phyloP scores from a whole-genome alignment of 2,113 vertebrate genomes.

The Vulpes vulpes region DNA sequence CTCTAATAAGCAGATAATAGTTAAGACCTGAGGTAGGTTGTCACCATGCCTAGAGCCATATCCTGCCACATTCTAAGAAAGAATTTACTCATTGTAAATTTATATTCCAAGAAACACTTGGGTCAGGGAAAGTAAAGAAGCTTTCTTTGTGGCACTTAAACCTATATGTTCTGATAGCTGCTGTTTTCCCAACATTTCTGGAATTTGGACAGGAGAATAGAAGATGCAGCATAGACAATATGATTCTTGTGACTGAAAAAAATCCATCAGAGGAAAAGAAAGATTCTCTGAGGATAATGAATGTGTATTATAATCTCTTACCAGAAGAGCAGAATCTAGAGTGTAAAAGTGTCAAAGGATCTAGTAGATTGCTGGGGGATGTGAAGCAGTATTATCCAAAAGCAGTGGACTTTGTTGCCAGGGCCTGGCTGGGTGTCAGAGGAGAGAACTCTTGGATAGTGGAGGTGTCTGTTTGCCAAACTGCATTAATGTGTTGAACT shows the following conservation, averaged over 20 bases:
- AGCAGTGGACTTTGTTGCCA: background rate
- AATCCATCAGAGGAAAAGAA: background rate
- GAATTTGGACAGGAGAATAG: background rate
- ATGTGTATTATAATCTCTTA: background rate
- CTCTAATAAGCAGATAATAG: conserved; percentile 2
- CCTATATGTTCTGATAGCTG: background rate
- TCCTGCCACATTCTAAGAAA: background rate
- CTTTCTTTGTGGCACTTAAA: background rate
- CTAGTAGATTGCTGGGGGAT: too few relatives aligned
- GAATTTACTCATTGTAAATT: background rate
- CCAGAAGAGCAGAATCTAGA: background rate
- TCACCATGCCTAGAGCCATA: background rate
- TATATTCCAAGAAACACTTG: background rate
- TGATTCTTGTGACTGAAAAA: background rate
- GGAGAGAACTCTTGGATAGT: background rate
- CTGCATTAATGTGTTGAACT: background rate
- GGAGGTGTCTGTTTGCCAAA: background rate
- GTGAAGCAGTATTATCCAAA: background rate
- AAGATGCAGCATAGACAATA: background rate
- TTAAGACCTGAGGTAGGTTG: background rate
- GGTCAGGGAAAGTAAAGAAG: background rate
- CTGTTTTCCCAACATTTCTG: background rate
- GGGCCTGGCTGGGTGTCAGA: background rate
- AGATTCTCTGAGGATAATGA: background rate
- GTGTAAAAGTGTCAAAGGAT: background rate